These are phyloP conservation scores for Amphiprion ocellaris DNA, from an alignment of 2,113 vertebrate species.

Conservation along the genomic window DNA sequence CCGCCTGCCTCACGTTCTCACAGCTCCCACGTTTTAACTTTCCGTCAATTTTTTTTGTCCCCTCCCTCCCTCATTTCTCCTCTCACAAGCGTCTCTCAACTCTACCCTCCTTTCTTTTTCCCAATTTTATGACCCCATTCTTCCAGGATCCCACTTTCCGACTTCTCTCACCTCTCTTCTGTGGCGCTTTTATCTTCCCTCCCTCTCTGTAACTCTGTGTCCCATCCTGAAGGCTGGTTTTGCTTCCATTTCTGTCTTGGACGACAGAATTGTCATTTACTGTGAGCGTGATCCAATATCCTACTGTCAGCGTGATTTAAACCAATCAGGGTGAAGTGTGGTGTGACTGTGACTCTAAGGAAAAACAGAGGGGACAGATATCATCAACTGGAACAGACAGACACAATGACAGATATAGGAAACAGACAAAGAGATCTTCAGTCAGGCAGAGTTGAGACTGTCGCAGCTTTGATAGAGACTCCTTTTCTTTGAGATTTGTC, in stretches of 20 bases:
- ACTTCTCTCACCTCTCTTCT: constrained; percentile 45
- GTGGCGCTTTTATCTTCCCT: neutral
- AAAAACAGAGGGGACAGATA: constrained; percentile 18
- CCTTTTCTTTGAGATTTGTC: constrained; percentile 36
- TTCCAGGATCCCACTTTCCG: constrained; percentile 34
- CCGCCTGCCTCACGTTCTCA: constrained; percentile 74
- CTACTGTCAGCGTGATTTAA: constrained; percentile 44
- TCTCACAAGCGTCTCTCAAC: constrained; percentile 22
- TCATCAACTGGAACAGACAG: constrained; percentile 17
- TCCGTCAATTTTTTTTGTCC: constrained; percentile 40
- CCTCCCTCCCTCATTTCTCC: constrained; percentile 2
- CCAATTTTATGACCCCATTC: constrained; percentile 40
- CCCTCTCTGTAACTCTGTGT: constrained; percentile 1
- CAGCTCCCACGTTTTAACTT: constrained; percentile 73
- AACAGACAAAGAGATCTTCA: constrained; percentile 19
- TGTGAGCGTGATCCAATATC: constrained; percentile 45
- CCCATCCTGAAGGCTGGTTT: constrained; percentile 30
- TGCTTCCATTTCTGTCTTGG: constrained; percentile 66
- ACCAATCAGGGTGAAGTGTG: constrained; percentile 29
- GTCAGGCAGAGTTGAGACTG: constrained; percentile 13
- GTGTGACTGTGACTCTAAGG: neutral
- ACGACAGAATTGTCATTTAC: constrained; percentile 58
- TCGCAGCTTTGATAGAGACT: constrained; percentile 19
- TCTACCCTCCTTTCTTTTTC: constrained; percentile 41
- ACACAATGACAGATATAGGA: neutral